Evolutionary conservation across 2,797 vertebrate genomes (phyloP), one percentile per base, ranked within the genome.

Genomic region (Neosilurus hyrtlii): DNA sequence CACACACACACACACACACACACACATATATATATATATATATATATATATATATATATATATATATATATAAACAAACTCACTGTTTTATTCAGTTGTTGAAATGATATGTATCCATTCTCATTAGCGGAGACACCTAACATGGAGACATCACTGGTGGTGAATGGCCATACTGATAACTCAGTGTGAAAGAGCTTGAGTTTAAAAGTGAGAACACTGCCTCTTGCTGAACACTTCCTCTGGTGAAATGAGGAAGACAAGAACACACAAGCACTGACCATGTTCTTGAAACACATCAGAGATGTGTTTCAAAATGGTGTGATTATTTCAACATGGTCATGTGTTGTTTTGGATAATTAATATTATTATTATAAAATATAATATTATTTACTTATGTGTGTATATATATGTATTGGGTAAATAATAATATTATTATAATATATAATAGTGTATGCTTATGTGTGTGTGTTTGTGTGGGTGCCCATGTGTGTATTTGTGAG

Each of bases 241-340:
- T 90, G 75, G 43, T 87, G 80, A 92, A 94, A 94, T 89, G 90
- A 93, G 93, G 94, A 95, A 95, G 93, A 90, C 79, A 57, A 37
- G 61, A 52, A 43, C 80, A 8, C 20, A 63, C 52, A 68, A 77
- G 54, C 76, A 80, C 81, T 84, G 80, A 80, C 59, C 68, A 82
- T 79, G 68, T 43, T 70, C 30, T 73, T 57, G 56, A 30, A 30
- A 30, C 30, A 30, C 20, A 81, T 79, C 16, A 56, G 43, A 81
- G 24, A 73, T 20, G 20, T 61, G 51, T 57, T 70, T 57, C 30
- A 59, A 63, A 75, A 62, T 63, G 59, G 76, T 63, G 35, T 65
- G 76, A 26, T 78, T 63, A 65, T 78, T 78, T 18, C 51, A 26
- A 7, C 15, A 52, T 22, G 37, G 7, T 11, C 18, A 9, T 51